Evolutionary conservation across 2,888 invertebrate genomes (phyloP), one percentile per base, ranked within the genome.

Genomic region (Cerceris rybyensis): DNA sequence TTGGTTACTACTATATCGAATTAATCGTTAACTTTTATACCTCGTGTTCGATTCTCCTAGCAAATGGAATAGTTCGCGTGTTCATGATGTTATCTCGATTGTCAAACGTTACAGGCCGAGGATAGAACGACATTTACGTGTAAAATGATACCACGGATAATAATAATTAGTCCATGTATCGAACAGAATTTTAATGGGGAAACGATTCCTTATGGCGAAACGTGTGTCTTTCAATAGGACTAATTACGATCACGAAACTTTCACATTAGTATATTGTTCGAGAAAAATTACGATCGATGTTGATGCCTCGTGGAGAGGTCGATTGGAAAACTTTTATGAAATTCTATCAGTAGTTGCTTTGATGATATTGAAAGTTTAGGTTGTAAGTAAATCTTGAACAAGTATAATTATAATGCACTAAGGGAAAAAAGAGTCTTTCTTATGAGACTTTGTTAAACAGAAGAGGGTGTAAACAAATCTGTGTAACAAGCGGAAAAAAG

Each of bases 21-120:
- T 77, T 63, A 73, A 80, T 75, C 72, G 58, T 11, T 41, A 11
- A 57, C 52, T 52, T 65, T 41, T 28, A 41, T 65, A 54, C 39
- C n/a, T 13, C 42, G 6, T 8, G 39, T 54, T 66, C 65, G 57
- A 75, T 72, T 75, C 60, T 9, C 6, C n/a, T 4, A 14, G 59
- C 42, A n/a, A 72, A 68, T 64, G 46, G 50, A 75, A 57, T 42
- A 11, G 63, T 7, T 70, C 70, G n/a, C 55, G 59, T 54, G 49
- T 49, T 43, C 52, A 8, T 16, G 57, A 55, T 66, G 13, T 13
- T 46, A 66, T 66, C 57, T 6, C 42, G n/a, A 65, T 42, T 17
- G 55, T 54, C 66, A 57, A 43, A 55, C 14, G 64, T 7, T n/a
- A 13, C 0, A 58, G 11, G 41, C 2, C 58, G 13, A 41, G 28